These are phyloP conservation scores for Rafetus swinhoei DNA, from an alignment of 2,113 vertebrate species.

Conservation along the genomic window DNA sequence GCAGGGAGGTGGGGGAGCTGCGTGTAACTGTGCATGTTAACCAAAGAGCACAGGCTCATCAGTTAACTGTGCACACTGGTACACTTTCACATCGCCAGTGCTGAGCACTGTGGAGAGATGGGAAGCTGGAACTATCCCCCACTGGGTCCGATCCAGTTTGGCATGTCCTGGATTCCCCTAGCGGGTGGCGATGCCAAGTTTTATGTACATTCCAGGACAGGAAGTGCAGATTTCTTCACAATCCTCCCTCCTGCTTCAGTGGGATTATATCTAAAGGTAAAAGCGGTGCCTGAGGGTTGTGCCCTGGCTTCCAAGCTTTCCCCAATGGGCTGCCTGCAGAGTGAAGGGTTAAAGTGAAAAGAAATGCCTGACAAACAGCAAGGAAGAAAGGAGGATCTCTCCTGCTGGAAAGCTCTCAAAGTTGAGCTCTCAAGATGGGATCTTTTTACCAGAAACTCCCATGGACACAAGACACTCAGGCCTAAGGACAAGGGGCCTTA, in stretches of 20 bases:
- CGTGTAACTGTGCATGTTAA: too few relatives aligned
- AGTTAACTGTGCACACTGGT: too few relatives aligned
- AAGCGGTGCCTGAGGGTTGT: neutral
- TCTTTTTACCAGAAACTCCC: neutral
- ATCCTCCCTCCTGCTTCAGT: neutral
- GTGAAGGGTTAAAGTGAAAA: neutral
- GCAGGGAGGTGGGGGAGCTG: too few relatives aligned
- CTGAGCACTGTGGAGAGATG: neutral
- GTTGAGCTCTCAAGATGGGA: neutral
- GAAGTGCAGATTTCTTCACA: neutral
- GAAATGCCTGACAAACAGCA: neutral
- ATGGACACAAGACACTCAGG: neutral
- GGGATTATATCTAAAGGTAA: neutral
- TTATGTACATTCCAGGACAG: neutral
- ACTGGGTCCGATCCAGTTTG: neutral
- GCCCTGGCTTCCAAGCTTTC: neutral
- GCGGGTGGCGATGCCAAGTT: neutral
- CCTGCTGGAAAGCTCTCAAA: neutral
- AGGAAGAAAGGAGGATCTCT: neutral
- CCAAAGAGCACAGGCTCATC: too few relatives aligned
- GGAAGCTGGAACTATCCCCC: neutral
- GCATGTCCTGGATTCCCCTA: neutral
- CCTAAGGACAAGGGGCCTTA: neutral
- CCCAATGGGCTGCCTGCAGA: neutral
- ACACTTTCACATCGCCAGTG: too few relatives aligned